Percentiles rank a stretch among this genome's conserved stretches.
Evolutionary conservation across 2,113 vertebrate genomes (phyloP).

Genomic region (Takifugu bimaculatus): DNA sequence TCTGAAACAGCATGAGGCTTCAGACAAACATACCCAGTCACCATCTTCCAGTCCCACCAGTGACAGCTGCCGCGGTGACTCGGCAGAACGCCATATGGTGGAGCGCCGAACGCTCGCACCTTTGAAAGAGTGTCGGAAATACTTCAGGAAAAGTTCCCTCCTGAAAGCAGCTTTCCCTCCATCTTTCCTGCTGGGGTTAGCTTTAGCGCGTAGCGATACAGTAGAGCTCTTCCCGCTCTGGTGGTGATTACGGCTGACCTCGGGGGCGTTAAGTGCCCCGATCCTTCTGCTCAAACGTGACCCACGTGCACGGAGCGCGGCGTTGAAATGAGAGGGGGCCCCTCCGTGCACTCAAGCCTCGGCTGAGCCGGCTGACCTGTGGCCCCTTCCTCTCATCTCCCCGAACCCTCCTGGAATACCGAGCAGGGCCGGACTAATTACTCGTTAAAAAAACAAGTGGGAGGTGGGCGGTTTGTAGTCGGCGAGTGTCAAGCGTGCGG

Average conservation of each 20-base stretch:
- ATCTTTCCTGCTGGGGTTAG: no score
- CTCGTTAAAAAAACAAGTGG: conserved; percentile 64
- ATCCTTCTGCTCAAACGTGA: conserved; percentile 61
- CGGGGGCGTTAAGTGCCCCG: conserved; percentile 45
- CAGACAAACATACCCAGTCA: not conserved
- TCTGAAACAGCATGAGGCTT: conserved; percentile 4
- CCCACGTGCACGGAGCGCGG: conserved; percentile 49
- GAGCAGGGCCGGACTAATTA: conserved; percentile 58
- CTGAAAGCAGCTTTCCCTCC: no score
- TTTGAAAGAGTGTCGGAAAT: conserved; percentile 52
- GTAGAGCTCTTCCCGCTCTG: not conserved
- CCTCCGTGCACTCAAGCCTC: conserved; percentile 53
- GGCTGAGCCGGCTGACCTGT: conserved; percentile 62
- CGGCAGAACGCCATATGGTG: conserved; percentile 40
- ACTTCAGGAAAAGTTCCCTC: not conserved
- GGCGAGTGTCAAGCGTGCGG: conserved; percentile 56
- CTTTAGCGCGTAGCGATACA: no score
- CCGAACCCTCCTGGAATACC: conserved; percentile 48
- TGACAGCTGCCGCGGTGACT: conserved; percentile 37
- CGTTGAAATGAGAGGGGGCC: conserved; percentile 51
- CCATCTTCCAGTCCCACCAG: conserved; percentile 15
- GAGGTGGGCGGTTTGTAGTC: conserved; percentile 64
- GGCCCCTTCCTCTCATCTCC: conserved; percentile 54
- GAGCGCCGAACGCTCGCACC: conserved; percentile 35
- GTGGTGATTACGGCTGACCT: conserved; percentile 48